These are phyloP conservation scores for Cancer borealis DNA, from an alignment of 2,888 invertebrate genomes.

Conservation along the genomic window DNA sequence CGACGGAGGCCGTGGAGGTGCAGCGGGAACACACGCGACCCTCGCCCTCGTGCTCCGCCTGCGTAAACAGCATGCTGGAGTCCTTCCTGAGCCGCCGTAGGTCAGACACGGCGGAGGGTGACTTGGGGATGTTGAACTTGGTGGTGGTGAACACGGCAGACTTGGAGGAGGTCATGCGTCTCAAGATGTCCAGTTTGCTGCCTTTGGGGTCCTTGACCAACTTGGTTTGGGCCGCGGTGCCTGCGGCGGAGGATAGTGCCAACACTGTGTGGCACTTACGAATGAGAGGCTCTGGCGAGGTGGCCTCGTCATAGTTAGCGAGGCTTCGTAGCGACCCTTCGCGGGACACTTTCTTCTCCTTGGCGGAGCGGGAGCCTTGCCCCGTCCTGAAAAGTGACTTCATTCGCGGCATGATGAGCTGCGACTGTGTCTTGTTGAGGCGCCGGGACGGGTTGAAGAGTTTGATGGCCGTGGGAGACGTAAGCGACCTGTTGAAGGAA, in stretches of 20 bases:
- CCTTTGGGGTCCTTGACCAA: conserved; percentile 65
- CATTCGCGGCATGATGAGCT: conserved; percentile 73
- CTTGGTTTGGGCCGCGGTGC: conserved; percentile 64
- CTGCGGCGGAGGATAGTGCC: conserved; percentile 67
- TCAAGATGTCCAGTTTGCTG: conserved; percentile 67
- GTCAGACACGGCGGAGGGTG: conserved; percentile 57
- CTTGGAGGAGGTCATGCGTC: conserved; percentile 65
- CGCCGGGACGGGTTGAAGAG: conserved; percentile 64
- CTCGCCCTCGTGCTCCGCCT: conserved; percentile 67
- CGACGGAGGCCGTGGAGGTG: conserved; percentile 66
- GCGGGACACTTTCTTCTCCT: conserved; percentile 58
- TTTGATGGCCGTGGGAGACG: conserved; percentile 70
- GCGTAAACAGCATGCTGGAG: conserved; percentile 64
- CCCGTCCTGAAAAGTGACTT: conserved; percentile 67
- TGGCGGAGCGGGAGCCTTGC: conserved; percentile 54
- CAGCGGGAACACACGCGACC: conserved; percentile 69
- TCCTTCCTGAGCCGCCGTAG: conserved; percentile 58
- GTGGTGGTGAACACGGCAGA: conserved; percentile 68
- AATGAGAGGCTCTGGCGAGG: conserved; percentile 70
- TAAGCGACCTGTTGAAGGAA: conserved; percentile 62
- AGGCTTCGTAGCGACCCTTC: conserved; percentile 61
- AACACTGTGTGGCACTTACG: conserved; percentile 74
- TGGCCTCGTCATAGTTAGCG: conserved; percentile 59
- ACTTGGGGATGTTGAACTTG: conserved; percentile 58
- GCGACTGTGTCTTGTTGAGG: conserved; percentile 58